Conservation (phyloP, 1,140 invertebrate species). For the Lasioglossum albipes region DNA sequence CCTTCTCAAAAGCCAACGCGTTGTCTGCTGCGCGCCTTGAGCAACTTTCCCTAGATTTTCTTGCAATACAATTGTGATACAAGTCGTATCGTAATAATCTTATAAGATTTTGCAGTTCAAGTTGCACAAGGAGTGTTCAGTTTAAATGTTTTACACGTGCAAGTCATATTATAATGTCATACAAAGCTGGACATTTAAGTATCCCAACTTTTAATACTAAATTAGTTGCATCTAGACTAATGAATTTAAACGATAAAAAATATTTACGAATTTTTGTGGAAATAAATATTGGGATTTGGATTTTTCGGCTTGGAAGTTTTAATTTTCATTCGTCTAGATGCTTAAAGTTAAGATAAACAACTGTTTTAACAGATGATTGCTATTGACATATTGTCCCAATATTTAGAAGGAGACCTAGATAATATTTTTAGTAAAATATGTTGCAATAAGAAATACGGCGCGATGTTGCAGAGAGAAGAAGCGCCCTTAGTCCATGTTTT, state of each 20-base stretch:
- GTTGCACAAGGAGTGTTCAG: slow-evolving; percentile 45
- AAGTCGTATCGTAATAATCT: background rate
- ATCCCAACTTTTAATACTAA: background rate
- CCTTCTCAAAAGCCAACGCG: slow-evolving; percentile 55
- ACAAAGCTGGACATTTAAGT: background rate
- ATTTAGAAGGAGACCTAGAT: background rate
- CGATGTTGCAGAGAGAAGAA: slow-evolving; percentile 54
- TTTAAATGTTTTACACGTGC: slow-evolving; percentile 34
- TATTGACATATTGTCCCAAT: background rate
- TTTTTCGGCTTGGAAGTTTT: background rate
- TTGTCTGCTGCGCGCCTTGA: slow-evolving; percentile 32
- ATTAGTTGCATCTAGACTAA: background rate
- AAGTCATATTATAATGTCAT: slow-evolving; percentile 10
- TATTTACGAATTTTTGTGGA: background rate
- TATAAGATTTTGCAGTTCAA: background rate
- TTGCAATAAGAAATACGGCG: slow-evolving; percentile 27
- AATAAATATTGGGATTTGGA: no score
- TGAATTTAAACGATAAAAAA: background rate
- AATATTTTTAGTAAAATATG: background rate
- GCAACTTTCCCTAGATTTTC: slow-evolving; percentile 1
- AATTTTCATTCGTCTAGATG: background rate
- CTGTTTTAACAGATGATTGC: background rate
- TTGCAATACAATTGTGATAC: background rate
- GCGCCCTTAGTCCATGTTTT: slow-evolving; percentile 55
- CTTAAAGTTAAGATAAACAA: background rate